Base-by-base conservation (phyloP, 2,113 vertebrate species). In the Cephalopholis sonnerati region DNA sequence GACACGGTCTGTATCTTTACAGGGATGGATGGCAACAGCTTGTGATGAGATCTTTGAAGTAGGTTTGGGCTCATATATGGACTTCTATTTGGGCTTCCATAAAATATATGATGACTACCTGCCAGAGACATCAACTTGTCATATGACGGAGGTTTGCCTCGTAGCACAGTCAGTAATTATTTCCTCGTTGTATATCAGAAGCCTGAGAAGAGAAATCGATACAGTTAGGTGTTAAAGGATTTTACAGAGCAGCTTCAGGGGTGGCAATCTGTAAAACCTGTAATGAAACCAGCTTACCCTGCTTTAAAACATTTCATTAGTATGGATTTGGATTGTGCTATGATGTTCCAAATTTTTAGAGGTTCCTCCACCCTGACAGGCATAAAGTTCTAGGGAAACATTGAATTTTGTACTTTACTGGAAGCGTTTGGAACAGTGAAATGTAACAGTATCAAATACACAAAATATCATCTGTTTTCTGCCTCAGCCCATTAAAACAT, bases 1-100 rank as follows among this genome's bases (percentile, higher is more conserved):
- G 79, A 81, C 72, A 87, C 32, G 59, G 32, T 77, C 74, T 82
- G 77, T 39, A 55, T 87, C 83, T 85, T 91, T 70, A 88, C 73
- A 89, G 78, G 85, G 84, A 84, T 82, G 75, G 78, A 75, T 81
- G 61, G 69, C 64, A 86, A 75, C 73, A 87, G 86, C 84, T 82
- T 83, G 59, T n/a, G 68, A 83, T 80, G 75, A 74, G 57, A 78
- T 62, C 67, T 87, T 91, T 87, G 80, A 93, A 83, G 81, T 87
- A 25, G 15, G 24, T 17, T 41, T 77, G 3, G 17, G 25, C 66
- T 71, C 67, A 27, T 65, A 76, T 53, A 67, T 44, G 16, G 50
- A 17, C 3, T 41, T 58, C 17, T 70, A 73, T 81, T 74, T 16
- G 41, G 25, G 39, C 20, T 71, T 63, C 39, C 22, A 29, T 73